These are phyloP conservation scores for Triplophysa bombifrons DNA, from an alignment of 2,797 vertebrate genomes.

Conservation along the genomic window DNA sequence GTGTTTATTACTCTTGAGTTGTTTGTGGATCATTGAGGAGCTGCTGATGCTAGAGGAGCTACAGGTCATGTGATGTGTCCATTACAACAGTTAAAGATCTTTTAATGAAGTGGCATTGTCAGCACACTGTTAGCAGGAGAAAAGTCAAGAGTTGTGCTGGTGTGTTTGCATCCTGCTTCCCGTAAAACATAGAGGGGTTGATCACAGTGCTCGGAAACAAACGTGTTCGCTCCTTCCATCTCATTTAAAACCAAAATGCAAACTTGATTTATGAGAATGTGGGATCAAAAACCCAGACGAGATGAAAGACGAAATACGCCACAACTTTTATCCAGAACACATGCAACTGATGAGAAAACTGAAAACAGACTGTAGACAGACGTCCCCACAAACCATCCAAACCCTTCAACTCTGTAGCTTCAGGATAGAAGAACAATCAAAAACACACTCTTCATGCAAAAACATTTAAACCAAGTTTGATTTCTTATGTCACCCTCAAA, in stretches of 20 bases:
- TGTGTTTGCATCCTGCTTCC: constrained; percentile 70
- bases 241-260: constrained; percentile 69
- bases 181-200: constrained; percentile 64
- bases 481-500: too few species aligned
- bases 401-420: constrained; percentile 56
- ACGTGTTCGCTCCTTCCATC: constrained; percentile 52
- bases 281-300: constrained; percentile 75
- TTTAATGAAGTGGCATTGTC: too few species aligned
- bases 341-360: constrained; percentile 56
- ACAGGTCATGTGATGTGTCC: too few species aligned
- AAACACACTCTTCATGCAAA: neutral
- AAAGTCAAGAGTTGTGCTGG: constrained; percentile 45
- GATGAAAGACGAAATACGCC: constrained; percentile 70
- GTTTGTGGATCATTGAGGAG: too few species aligned
- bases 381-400: constrained; percentile 13
- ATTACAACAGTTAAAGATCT: too few species aligned
- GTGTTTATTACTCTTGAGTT: too few species aligned
- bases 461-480: too few species aligned
- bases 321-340: too few species aligned
- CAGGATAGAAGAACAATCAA: constrained; percentile 45
- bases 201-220: constrained; percentile 51
- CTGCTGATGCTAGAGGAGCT: too few species aligned
- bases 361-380: too few species aligned
- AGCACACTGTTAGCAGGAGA: too few species aligned
- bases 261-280: constrained; percentile 76